A percentile compares a stretch with the other conserved stretches of the same genome.
phyloP scores from a whole-genome alignment of 2,797 vertebrate genomes.

The Lagorchestes hirsutus region DNA sequence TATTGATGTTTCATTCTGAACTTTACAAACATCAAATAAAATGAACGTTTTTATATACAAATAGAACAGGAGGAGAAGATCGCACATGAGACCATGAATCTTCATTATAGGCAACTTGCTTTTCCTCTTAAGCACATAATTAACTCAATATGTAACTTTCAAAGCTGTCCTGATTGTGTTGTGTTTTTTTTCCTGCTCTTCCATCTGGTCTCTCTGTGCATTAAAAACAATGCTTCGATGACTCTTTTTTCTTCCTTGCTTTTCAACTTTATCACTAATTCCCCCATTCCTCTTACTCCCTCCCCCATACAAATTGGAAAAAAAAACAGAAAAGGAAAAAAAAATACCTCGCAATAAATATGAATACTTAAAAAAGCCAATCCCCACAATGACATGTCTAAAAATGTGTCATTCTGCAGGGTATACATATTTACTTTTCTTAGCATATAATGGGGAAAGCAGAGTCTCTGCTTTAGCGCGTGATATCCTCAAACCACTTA shows the following conservation, averaged over 20 bases:
- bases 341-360: neutral
- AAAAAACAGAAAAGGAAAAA: neutral
- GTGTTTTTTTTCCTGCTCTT: neutral
- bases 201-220: neutral
- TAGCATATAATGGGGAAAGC: neutral
- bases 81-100: neutral
- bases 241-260: neutral
- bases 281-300: neutral
- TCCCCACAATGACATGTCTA: neutral
- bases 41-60: neutral
- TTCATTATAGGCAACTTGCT: neutral
- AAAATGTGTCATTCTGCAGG: neutral
- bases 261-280: neutral
- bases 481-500: neutral
- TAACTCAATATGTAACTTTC: neutral
- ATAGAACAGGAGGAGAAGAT: neutral
- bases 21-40: neutral
- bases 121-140: neutral
- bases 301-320: neutral
- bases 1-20: neutral
- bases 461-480: neutral
- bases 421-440: neutral
- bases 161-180: neutral
- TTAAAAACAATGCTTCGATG: neutral
- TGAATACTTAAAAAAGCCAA: neutral